Evolutionary conservation across 2,797 vertebrate genomes (phyloP).

Genomic region (Falco concolor): DNA sequence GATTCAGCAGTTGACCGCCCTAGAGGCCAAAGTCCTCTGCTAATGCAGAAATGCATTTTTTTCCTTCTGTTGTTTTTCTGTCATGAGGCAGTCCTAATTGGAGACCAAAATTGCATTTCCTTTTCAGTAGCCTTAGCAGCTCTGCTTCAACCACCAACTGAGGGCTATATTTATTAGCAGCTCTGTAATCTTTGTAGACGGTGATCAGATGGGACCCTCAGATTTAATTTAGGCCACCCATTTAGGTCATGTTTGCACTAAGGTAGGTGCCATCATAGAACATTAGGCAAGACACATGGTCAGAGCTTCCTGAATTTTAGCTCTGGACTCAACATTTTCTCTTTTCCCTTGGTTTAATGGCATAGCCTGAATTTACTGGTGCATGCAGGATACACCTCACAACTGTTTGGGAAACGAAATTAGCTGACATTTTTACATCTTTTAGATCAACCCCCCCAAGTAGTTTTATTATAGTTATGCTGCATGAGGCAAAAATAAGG

Average conservation of each 20-base stretch:
- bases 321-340: neutral
- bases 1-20: neutral
- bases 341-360: neutral
- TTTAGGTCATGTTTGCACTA: neutral
- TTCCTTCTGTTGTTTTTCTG: neutral
- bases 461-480: neutral
- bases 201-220: neutral
- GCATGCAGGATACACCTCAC: neutral
- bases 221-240: neutral
- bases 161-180: neutral
- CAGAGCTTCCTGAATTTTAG: neutral
- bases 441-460: neutral
- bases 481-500: neutral
- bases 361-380: neutral
- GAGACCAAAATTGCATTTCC: neutral
- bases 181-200: neutral
- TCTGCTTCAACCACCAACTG: neutral
- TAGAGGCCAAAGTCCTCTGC: neutral
- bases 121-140: neutral
- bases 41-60: neutral
- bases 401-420: neutral
- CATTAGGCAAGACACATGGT: neutral
- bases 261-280: neutral
- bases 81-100: neutral
- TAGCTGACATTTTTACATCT: neutral